phyloP scores from a whole-genome alignment of 2,797 vertebrate genomes.

The Oryzias dopingdopingensis region DNA sequence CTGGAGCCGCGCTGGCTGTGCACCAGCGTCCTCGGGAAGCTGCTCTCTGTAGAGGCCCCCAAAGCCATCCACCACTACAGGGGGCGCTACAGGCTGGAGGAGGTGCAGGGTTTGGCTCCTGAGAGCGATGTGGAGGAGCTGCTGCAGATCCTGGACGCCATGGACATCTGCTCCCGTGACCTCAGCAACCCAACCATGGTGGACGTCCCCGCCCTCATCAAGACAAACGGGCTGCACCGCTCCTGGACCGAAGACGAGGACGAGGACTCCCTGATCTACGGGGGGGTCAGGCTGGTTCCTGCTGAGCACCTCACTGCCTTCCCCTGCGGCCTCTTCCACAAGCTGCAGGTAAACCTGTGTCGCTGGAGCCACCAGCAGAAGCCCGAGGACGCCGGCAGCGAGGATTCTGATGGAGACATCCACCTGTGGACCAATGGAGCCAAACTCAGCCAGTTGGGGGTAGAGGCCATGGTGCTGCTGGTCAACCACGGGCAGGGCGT shows the following conservation, averaged over 20 bases:
- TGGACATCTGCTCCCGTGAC: constrained; percentile 96
- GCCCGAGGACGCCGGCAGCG: constrained; percentile 78
- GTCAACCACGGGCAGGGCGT: constrained; percentile 97
- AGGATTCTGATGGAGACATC: constrained; percentile 77
- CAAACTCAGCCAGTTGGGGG: constrained; percentile 85
- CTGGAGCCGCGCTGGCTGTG: constrained; percentile 97
- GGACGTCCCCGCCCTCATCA: constrained; percentile 94
- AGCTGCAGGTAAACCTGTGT: constrained; percentile 96
- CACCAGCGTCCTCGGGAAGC: constrained; percentile 86
- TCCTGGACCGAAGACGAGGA: constrained; percentile 95
- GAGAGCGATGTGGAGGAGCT: constrained; percentile 95
- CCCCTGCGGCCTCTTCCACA: constrained; percentile 96
- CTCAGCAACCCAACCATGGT: constrained; percentile 91
- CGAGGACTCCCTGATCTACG: constrained; percentile 84
- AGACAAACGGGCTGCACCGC: constrained; percentile 90
- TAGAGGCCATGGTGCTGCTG: constrained; percentile 90
- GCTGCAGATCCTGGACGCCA: constrained; percentile 94
- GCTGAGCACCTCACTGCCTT: constrained; percentile 94
- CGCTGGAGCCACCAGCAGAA: constrained; percentile 96
- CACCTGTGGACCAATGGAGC: constrained; percentile 93
- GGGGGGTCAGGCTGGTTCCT: constrained; percentile 90
- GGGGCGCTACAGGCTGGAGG: constrained; percentile 93
- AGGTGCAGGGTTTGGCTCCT: constrained; percentile 89
- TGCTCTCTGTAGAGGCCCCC: constrained; percentile 91
- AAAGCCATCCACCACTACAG: constrained; percentile 97